Percentiles rank a stretch among this genome's conserved stretches.
These are phyloP conservation scores for Chloromyia formosa DNA, from an alignment of 2,888 invertebrate genomes.

Conservation along the genomic window DNA sequence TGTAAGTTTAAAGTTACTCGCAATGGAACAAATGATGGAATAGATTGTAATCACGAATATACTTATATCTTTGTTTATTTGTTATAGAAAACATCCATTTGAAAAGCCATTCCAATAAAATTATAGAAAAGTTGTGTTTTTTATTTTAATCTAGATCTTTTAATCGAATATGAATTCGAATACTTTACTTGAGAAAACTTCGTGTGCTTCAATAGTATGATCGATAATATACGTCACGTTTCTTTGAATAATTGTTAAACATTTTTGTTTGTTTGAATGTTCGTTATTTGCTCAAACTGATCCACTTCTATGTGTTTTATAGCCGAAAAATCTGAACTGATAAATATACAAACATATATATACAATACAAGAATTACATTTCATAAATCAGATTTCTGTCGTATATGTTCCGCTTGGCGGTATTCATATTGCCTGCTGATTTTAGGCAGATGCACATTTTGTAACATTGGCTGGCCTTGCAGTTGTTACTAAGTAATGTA, in stretches of 20 bases:
- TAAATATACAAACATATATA: slow-evolving; percentile 28
- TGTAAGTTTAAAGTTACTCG: too few relatives aligned
- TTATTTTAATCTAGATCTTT: too few relatives aligned
- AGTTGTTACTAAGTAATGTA: neutral
- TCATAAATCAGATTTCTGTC: slow-evolving; percentile 21
- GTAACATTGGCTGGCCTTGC: too few relatives aligned
- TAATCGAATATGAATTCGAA: too few relatives aligned
- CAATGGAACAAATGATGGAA: neutral
- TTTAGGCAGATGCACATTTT: too few relatives aligned
- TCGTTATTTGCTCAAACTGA: too few relatives aligned
- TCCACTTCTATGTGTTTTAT: neutral
- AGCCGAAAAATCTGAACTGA: slow-evolving; percentile 22
- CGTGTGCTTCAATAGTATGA: too few relatives aligned
- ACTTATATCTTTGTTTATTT: slow-evolving; percentile 16
- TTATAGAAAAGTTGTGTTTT: neutral
- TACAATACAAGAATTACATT: slow-evolving; percentile 39
- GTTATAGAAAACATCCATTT: slow-evolving; percentile 27
- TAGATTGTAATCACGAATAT: slow-evolving; percentile 15
- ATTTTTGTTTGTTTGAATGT: too few relatives aligned
- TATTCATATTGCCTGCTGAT: neutral
- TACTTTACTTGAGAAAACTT: too few relatives aligned
- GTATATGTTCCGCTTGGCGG: slow-evolving; percentile 38
- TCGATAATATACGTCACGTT: too few relatives aligned
- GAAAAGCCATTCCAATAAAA: slow-evolving; percentile 26
- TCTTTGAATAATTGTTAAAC: too few relatives aligned